Conservation (phyloP, 2,113 vertebrate genomes). For the Sander vitreus region DNA sequence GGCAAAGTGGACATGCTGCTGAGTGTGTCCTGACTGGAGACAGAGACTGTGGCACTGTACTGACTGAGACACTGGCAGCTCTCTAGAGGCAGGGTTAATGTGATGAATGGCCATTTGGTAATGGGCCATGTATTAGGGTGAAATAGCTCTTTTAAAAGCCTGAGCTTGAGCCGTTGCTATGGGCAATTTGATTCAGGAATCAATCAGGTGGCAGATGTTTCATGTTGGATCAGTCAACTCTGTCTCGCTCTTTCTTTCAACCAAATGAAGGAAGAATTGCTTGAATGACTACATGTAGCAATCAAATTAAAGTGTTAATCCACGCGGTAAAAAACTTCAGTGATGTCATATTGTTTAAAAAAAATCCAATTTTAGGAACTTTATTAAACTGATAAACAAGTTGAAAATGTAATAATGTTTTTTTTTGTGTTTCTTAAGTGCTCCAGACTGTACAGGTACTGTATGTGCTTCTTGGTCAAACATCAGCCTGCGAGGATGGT, state of each 20-base stretch:
- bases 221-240: slow-evolving; percentile 65
- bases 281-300: slow-evolving; percentile 21
- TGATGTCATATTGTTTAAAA: slow-evolving; percentile 16
- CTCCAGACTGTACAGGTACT: background rate
- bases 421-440: background rate
- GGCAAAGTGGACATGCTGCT: slow-evolving; percentile 70
- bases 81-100: slow-evolving; percentile 60
- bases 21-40: slow-evolving; percentile 80
- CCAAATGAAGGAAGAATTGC: slow-evolving; percentile 25
- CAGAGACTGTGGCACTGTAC: slow-evolving; percentile 68
- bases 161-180: slow-evolving; percentile 62
- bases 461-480: background rate
- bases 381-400: slow-evolving; percentile 13
- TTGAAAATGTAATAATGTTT: background rate
- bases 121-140: slow-evolving; percentile 80
- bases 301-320: slow-evolving; percentile 18
- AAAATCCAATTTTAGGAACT: background rate
- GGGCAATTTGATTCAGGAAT: slow-evolving; percentile 75
- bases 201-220: slow-evolving; percentile 81
- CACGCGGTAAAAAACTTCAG: slow-evolving; percentile 10
- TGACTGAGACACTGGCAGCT: slow-evolving; percentile 65
- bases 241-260: slow-evolving; percentile 30
- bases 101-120: slow-evolving; percentile 80
- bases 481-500: background rate
- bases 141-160: slow-evolving; percentile 78